Percentiles rank a stretch among this genome's conserved stretches.
Evolutionary conservation across 2,888 invertebrate species (phyloP).

Genomic region (Papilio gigon): DNA sequence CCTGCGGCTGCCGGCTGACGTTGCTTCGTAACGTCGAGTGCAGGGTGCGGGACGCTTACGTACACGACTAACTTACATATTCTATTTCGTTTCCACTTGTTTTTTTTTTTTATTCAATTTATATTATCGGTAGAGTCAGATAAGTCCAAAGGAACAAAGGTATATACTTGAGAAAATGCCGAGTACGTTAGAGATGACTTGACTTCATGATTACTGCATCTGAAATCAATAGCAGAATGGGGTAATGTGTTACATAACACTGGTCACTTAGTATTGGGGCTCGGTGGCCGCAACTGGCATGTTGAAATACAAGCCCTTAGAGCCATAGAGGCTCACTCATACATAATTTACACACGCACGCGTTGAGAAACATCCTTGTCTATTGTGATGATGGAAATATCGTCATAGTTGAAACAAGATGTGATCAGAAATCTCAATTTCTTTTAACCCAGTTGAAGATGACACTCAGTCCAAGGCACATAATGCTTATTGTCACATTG

Average conservation of each 20-base stretch:
- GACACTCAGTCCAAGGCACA: too few relatives aligned
- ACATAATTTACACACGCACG: neutral
- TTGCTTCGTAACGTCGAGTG: too few relatives aligned
- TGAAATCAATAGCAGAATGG: neutral
- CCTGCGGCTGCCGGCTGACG: too few relatives aligned
- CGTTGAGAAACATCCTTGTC: neutral
- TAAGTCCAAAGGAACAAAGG: too few relatives aligned
- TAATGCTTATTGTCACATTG: neutral
- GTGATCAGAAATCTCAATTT: neutral
- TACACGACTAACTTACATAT: too few relatives aligned
- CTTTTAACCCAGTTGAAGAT: neutral
- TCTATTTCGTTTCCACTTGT: too few relatives aligned
- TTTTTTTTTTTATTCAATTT: too few relatives aligned
- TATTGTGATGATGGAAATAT: neutral
- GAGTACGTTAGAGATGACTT: too few relatives aligned
- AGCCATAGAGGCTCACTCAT: neutral
- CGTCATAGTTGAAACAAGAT: neutral
- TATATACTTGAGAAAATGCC: neutral
- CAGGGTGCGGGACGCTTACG: too few relatives aligned
- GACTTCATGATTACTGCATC: neutral
- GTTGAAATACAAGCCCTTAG: constrained; percentile 18
- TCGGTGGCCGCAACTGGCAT: neutral
- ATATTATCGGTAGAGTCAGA: too few relatives aligned
- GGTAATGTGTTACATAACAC: constrained; percentile 8
- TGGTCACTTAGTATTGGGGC: constrained; percentile 1